Conservation (phyloP, 2,113 vertebrate species). For the Gadus macrocephalus region DNA sequence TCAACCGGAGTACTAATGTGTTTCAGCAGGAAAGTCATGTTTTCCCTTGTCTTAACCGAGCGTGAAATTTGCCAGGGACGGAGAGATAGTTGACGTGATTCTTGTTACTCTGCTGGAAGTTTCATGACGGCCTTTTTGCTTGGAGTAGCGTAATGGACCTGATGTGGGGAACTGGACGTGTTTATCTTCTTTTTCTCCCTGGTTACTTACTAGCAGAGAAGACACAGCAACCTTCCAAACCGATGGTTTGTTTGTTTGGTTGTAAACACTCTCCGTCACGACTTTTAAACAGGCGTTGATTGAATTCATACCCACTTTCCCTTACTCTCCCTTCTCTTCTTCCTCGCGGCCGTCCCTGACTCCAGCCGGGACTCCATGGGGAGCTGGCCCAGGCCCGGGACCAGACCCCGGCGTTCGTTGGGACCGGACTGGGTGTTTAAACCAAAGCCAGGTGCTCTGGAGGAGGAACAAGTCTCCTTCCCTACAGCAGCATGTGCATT, state of each 20-base stretch:
- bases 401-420: conserved; percentile 13
- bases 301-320: neutral
- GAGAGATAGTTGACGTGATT: neutral
- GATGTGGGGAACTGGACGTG: neutral
- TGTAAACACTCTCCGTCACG: neutral
- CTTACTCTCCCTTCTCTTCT: neutral
- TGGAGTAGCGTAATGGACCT: neutral
- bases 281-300: conserved; percentile 7
- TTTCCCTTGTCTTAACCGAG: conserved; percentile 25
- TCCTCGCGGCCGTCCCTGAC: conserved; percentile 3
- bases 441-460: conserved; percentile 61
- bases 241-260: neutral
- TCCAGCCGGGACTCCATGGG: conserved; percentile 21
- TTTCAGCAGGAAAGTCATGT: conserved; percentile 25
- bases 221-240: neutral
- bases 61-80: conserved; percentile 14
- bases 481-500: conserved; percentile 45
- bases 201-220: too few species aligned
- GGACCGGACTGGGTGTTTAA: conserved; percentile 38
- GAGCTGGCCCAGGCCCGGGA: conserved; percentile 4
- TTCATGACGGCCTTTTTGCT: neutral
- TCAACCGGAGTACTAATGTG: conserved; percentile 37
- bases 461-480: conserved; percentile 44
- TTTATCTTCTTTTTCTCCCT: neutral
- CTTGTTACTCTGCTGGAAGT: neutral